Evolutionary conservation across 1,140 invertebrate genomes (phyloP).

Genomic region (Leptoteleia sp.): DNA sequence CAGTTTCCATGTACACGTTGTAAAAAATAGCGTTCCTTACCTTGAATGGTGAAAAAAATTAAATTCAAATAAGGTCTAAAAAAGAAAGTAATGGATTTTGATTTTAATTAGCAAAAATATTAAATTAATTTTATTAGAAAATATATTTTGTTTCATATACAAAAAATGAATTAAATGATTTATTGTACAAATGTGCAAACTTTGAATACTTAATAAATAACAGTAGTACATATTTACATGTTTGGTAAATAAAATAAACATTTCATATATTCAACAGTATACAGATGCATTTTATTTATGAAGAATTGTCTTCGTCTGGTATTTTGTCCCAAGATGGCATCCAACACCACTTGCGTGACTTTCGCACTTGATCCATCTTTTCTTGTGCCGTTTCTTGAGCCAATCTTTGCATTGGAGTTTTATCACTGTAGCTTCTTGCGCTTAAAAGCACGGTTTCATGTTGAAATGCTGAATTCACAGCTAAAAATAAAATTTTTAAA

Average conservation of each 20-base stretch:
- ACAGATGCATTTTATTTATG: constrained; percentile 24
- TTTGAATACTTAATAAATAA: too few species aligned
- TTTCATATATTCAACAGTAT: background rate
- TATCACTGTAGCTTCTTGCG: constrained; percentile 61
- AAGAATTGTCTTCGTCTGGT: constrained; percentile 40
- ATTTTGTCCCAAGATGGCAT: constrained; percentile 74
- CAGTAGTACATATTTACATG: too few species aligned
- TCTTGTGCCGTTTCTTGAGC: constrained; percentile 76
- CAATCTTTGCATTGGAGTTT: constrained; percentile 74
- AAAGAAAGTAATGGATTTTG: too few species aligned
- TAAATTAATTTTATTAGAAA: too few species aligned
- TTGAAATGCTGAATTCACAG: constrained; percentile 77
- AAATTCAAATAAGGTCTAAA: too few species aligned
- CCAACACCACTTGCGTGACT: constrained; percentile 78
- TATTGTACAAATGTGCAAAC: too few species aligned
- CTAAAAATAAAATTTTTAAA: constrained; percentile 72
- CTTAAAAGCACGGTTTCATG: constrained; percentile 76
- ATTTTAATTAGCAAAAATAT: too few species aligned
- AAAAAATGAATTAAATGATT: too few species aligned
- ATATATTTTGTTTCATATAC: too few species aligned
- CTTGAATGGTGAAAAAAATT: too few species aligned
- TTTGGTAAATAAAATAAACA: background rate
- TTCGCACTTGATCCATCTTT: constrained; percentile 76
- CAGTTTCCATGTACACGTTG: too few species aligned
- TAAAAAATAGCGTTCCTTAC: too few species aligned